phyloP scores from a whole-genome alignment of 2,797 vertebrate genomes.

The Sebastes diaconus region DNA sequence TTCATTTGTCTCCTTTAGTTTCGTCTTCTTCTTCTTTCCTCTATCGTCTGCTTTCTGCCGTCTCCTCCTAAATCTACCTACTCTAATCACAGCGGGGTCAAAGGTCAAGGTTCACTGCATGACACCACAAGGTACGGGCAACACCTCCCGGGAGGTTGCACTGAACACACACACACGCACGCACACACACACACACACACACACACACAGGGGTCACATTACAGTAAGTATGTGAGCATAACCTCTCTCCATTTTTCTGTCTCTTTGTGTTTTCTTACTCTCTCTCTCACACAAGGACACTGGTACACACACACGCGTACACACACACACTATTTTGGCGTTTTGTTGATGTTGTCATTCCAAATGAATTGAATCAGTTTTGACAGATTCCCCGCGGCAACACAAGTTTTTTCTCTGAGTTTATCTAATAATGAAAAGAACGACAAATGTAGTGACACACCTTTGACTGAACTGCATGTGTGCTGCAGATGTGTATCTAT shows the following conservation, averaged over 20 bases:
- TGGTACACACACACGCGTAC: background rate
- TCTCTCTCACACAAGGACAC: background rate
- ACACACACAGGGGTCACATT: background rate
- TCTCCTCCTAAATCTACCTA: background rate
- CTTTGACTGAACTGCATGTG: background rate
- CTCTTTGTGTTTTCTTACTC: background rate
- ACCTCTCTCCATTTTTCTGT: too few species aligned
- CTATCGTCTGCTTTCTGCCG: background rate
- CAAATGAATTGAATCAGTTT: conserved; percentile 2
- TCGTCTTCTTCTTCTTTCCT: background rate
- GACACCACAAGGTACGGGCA: conserved; percentile 38
- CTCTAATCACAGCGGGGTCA: conserved; percentile 22
- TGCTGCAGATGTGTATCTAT: conserved; percentile 3
- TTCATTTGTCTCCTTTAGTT: background rate
- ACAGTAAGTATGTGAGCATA: background rate
- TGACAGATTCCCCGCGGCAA: conserved; percentile 30
- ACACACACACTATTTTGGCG: background rate
- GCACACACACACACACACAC: background rate
- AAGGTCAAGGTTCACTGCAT: conserved; percentile 43
- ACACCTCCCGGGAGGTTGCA: background rate
- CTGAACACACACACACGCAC: background rate
- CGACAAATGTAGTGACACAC: background rate
- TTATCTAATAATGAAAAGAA: conserved; percentile 5
- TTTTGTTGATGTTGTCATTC: background rate
- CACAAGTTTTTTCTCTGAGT: background rate